Percentiles rank a stretch among this genome's conserved stretches.
Evolutionary conservation across 2,797 vertebrate genomes (phyloP).

Genomic region (Schizopygopsis pylzovi): DNA sequence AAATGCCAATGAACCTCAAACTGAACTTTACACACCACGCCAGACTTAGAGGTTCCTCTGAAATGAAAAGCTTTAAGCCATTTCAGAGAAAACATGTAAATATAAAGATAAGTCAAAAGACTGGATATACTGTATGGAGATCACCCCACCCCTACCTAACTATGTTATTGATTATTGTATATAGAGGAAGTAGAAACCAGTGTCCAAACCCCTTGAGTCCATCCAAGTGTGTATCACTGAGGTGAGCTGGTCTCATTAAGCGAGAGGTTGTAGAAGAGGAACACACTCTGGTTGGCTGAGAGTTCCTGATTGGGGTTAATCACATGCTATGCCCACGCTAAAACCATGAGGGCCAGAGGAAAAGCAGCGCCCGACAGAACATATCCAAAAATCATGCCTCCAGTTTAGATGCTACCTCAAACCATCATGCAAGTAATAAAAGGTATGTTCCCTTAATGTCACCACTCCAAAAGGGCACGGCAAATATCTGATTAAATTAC

Average conservation of each 20-base stretch:
- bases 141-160: constrained; percentile 3
- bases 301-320: constrained; percentile 50
- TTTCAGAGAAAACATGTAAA: background rate
- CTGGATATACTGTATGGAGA: background rate
- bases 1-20: background rate
- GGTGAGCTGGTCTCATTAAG: constrained; percentile 40
- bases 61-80: background rate
- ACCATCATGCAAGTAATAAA: constrained; percentile 69
- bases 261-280: constrained; percentile 54
- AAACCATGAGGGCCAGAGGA: constrained; percentile 59
- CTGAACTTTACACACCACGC: background rate
- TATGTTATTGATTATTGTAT: background rate
- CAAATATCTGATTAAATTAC: constrained; percentile 44
- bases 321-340: constrained; percentile 67
- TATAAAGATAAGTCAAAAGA: background rate
- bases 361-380: constrained; percentile 67
- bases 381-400: constrained; percentile 60
- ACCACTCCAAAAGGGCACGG: constrained; percentile 47
- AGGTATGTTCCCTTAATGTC: constrained; percentile 65
- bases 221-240: constrained; percentile 48
- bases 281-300: constrained; percentile 60
- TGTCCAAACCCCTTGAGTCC: constrained; percentile 18
- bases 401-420: constrained; percentile 57
- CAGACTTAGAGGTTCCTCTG: background rate
- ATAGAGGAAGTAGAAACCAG: constrained; percentile 30